Evolutionary conservation across 2,113 vertebrate species (phyloP), one percentile per base, ranked within the genome.

Genomic region (Cariama cristata): DNA sequence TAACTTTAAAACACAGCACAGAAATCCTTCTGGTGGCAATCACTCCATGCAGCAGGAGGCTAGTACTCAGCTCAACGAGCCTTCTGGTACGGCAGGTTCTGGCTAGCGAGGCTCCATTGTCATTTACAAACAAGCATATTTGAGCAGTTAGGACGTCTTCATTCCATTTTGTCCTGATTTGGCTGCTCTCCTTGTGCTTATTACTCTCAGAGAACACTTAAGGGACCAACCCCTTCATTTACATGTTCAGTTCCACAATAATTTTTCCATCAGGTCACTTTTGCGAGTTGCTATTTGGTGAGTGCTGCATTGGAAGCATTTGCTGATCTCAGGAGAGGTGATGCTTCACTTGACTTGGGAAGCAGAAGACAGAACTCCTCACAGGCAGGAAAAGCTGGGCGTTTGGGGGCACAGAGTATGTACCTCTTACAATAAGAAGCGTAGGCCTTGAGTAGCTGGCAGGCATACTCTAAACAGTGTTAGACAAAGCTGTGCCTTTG

Each of bases 61-160:
- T 27, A 1, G 2, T 42, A 74, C 72, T 87, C 42, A 93, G 64
- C 72, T 91, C 59, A 95, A 91, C 60, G 44, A 80, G 22, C 81
- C 50, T 88, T 68, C 68, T 93, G 76, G 80, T 81, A 77, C 83
- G 89, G 76, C 73, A 91, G 86, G 94, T 94, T 91, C 80, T 91
- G 89, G 73, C 80, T 71, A 52, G 84, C 4, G 2, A 75, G 60
- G 33, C 73, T 75, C 64, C 73, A 71, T 81, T 94, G 91, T 94
- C 40, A 85, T 84, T 81, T 95, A 56, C 44, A 56, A 82, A 80
- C 8, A 81, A 79, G 49, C 44, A 64, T 75, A 85, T 91, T 95
- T 91, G 79, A 89, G 73, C 6, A 17, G 52, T 82, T 93, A 93
- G 66, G 44, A 87, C 64, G 53, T 52, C 81, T 97, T 85, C 14